phyloP scores from a whole-genome alignment of 2,113 vertebrate genomes.

The Saguinus midas region DNA sequence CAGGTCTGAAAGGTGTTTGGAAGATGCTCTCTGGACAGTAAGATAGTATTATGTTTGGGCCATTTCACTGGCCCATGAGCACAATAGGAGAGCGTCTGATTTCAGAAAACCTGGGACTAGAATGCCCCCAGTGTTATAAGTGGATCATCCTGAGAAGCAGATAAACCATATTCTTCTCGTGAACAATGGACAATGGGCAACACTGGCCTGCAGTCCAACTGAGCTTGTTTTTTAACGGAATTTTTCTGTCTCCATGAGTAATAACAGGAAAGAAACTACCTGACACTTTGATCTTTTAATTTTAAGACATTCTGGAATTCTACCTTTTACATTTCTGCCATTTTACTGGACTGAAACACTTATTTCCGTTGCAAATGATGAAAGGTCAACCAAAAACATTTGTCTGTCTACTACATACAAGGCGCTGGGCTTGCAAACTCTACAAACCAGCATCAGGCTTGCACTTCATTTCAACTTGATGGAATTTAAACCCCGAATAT shows the following conservation, averaged over 20 bases:
- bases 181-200: neutral
- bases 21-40: neutral
- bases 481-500: neutral
- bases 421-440: neutral
- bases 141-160: neutral
- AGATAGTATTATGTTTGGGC: neutral
- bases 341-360: constrained; percentile 9
- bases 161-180: neutral
- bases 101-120: neutral
- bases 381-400: neutral
- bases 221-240: neutral
- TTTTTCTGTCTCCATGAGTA: neutral
- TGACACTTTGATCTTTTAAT: neutral
- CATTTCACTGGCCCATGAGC: neutral
- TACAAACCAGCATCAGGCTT: neutral
- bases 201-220: neutral
- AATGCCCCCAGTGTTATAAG: neutral
- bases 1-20: neutral
- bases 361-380: neutral
- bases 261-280: neutral
- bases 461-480: neutral
- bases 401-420: neutral
- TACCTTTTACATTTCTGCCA: constrained; percentile 14
- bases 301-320: neutral
- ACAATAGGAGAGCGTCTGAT: neutral